phyloP scores from a whole-genome alignment of 1,140 invertebrate genomes.

The Arctopsyche grandis region DNA sequence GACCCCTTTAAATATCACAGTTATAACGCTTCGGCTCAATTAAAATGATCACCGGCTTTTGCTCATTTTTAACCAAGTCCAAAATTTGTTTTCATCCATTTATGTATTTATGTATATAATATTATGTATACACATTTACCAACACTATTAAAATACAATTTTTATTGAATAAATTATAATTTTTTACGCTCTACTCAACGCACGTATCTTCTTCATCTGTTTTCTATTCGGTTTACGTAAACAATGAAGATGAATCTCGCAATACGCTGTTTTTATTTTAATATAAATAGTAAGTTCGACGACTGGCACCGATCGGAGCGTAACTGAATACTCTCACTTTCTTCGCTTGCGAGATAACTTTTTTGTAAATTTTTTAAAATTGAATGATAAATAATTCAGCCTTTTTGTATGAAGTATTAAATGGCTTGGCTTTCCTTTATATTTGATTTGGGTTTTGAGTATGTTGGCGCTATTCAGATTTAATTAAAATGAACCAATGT shows the following conservation, averaged over 20 bases:
- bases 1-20: conserved; percentile 11
- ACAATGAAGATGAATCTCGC: too few species aligned
- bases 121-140: too few species aligned
- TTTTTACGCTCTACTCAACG: background rate
- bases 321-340: conserved; percentile 25
- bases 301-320: conserved; percentile 1
- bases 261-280: background rate
- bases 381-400: background rate
- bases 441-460: too few species aligned
- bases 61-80: conserved; percentile 11
- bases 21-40: conserved; percentile 15
- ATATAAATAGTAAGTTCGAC: background rate
- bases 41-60: background rate
- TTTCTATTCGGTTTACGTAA: too few species aligned
- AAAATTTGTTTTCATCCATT: conserved; percentile 4
- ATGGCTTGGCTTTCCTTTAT: too few species aligned
- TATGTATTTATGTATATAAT: background rate
- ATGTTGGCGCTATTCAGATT: too few species aligned
- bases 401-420: background rate
- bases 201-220: too few species aligned
- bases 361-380: background rate
- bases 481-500: too few species aligned
- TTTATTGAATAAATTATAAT: background rate
- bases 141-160: background rate
- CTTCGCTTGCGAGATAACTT: background rate